Conservation (phyloP, 2,888 invertebrate species). For the Callyntrura guangdongensis region DNA sequence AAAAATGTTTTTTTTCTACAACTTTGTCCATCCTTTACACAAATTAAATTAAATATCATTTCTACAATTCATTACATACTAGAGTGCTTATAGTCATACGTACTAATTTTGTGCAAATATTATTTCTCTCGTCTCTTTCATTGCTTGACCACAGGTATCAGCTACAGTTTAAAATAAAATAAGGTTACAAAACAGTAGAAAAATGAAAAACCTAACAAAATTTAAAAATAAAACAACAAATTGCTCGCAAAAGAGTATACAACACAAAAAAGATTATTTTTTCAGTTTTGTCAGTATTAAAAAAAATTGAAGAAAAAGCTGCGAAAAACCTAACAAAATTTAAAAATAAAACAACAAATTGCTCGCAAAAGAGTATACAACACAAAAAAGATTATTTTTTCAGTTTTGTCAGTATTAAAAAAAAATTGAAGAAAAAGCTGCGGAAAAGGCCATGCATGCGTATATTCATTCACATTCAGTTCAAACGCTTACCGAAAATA, state of each 20-base stretch:
- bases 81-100: neutral
- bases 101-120: conserved; percentile 4
- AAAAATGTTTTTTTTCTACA: conserved; percentile 8
- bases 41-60: conserved; percentile 6
- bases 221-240: conserved; percentile 17
- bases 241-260: neutral
- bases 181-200: conserved; percentile 41
- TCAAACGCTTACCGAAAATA: neutral
- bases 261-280: conserved; percentile 26
- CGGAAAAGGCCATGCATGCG: neutral
- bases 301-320: conserved; percentile 49
- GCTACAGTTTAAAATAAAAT: conserved; percentile 6
- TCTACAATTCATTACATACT: neutral
- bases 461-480: neutral
- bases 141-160: conserved; percentile 5
- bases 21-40: neutral
- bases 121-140: neutral
- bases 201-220: conserved; percentile 49
- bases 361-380: neutral
- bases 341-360: conserved; percentile 9
- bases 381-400: conserved; percentile 24
- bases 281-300: neutral
- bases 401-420: neutral
- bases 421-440: neutral
- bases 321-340: conserved; percentile 36